These are phyloP conservation scores for Ovibos moschatus DNA, from an alignment of 2,113 vertebrate species.

Conservation along the genomic window DNA sequence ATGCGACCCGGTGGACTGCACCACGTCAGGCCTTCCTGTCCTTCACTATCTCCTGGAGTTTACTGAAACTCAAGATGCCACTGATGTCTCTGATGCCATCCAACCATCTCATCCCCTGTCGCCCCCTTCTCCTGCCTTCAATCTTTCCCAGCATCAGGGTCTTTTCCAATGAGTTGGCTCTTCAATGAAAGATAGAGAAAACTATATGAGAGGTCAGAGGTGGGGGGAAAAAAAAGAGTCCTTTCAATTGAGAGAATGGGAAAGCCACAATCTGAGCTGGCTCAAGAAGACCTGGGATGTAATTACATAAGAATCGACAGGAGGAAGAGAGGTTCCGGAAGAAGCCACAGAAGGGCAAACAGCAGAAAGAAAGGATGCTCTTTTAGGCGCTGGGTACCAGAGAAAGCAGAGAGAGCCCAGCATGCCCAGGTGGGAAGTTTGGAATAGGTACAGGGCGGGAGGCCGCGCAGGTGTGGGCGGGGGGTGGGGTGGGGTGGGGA, in stretches of 20 bases:
- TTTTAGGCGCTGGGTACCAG: rapidly evolving
- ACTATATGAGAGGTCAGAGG: not conserved
- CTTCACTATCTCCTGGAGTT: not conserved
- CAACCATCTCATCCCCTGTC: not conserved
- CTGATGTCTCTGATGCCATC: not conserved
- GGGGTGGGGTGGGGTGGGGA: rapidly evolving
- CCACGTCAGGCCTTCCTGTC: not conserved
- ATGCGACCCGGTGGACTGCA: rapidly evolving
- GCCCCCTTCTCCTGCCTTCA: not conserved
- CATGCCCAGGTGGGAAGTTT: not conserved
- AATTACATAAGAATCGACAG: rapidly evolving
- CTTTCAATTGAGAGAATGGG: not conserved
- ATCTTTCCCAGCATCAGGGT: not conserved
- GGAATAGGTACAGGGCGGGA: rapidly evolving
- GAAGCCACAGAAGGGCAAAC: not conserved
- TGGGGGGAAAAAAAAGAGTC: rapidly evolving
- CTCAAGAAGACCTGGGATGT: not conserved
- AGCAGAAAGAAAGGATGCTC: not conserved
- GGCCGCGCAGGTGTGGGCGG: not conserved
- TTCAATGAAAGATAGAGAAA: not conserved
- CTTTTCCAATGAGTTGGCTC: not conserved
- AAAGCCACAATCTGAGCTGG: not conserved
- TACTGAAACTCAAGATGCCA: not conserved
- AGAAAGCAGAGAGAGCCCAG: not conserved
- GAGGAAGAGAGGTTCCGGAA: not conserved